These are phyloP conservation scores for Malthinus flaveolus DNA, from an alignment of 2,888 invertebrate genomes.

Conservation along the genomic window DNA sequence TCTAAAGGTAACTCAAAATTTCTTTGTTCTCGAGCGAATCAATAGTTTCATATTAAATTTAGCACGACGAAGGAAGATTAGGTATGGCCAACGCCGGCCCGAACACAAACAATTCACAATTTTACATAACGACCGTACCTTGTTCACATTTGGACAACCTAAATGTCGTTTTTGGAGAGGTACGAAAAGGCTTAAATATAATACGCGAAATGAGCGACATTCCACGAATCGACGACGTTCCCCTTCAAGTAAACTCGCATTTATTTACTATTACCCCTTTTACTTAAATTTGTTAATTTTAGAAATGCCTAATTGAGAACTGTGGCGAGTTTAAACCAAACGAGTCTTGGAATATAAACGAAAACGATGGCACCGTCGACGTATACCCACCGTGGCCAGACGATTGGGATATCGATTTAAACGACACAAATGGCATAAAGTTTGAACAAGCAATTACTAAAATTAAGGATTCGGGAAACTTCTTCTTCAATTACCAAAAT, in stretches of 20 bases:
- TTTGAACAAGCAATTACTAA: constrained; percentile 57
- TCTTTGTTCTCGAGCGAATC: too few species aligned
- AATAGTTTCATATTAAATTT: constrained; percentile 1
- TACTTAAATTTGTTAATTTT: constrained; percentile 33
- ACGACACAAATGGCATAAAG: constrained; percentile 16
- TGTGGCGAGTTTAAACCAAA: constrained; percentile 72
- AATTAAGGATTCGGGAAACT: constrained; percentile 76
- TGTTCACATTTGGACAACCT: constrained; percentile 77
- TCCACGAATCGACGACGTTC: constrained; percentile 61
- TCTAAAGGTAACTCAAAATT: constrained; percentile 56
- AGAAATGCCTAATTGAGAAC: constrained; percentile 69
- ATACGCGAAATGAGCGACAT: constrained; percentile 71
- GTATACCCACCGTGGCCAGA: constrained; percentile 75
- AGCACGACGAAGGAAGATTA: constrained; percentile 68
- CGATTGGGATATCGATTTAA: constrained; percentile 63
- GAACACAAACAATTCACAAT: constrained; percentile 93
- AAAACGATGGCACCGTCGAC: constrained; percentile 73
- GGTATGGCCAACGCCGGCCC: constrained; percentile 83
- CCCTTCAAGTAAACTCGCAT: constrained; percentile 59
- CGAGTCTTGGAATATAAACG: constrained; percentile 67
- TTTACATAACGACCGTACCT: constrained; percentile 81
- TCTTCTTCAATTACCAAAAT: constrained; percentile 63
- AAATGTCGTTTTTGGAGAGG: constrained; percentile 82
- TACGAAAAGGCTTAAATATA: constrained; percentile 74
- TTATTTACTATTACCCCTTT: constrained; percentile 19